Percentiles rank a stretch among this genome's conserved stretches.
Conservation (phyloP, 2,797 vertebrate genomes). For the Poliocrania exsul region DNA sequence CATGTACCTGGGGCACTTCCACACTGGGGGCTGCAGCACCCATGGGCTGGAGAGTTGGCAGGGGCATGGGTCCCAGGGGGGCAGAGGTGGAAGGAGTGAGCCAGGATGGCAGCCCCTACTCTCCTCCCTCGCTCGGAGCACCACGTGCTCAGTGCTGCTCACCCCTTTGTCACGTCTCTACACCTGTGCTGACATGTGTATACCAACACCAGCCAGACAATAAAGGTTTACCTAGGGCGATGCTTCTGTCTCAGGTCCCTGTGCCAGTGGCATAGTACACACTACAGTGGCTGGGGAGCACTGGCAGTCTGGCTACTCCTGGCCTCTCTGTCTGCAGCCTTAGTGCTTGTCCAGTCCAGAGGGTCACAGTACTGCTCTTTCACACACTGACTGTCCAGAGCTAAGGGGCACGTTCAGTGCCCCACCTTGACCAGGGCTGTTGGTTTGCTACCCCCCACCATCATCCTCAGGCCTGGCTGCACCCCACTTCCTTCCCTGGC, state of each 20-base stretch:
- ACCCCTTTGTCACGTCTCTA: background rate
- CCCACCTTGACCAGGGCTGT: background rate
- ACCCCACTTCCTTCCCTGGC: background rate
- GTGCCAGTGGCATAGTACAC: background rate
- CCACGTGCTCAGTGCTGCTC: background rate
- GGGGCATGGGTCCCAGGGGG: background rate
- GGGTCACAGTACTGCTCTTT: background rate
- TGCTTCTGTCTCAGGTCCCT: background rate
- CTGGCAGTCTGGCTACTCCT: background rate
- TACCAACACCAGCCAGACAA: conserved; percentile 59
- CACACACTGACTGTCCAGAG: background rate
- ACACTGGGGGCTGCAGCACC: background rate
- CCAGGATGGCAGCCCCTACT: background rate
- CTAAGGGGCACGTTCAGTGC: background rate
- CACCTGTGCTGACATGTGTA: background rate
- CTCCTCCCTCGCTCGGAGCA: background rate
- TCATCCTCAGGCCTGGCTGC: fast-evolving
- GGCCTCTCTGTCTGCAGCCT: background rate
- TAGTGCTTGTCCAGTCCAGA: fast-evolving
- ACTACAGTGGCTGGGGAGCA: fast-evolving
- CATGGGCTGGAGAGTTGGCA: background rate
- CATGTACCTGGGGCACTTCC: background rate
- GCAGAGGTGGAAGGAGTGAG: background rate
- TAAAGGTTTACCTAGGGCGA: conserved; percentile 47
- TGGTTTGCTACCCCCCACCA: fast-evolving